Conservation (phyloP, 2,113 vertebrate genomes). For the Fregetta grallaria region DNA sequence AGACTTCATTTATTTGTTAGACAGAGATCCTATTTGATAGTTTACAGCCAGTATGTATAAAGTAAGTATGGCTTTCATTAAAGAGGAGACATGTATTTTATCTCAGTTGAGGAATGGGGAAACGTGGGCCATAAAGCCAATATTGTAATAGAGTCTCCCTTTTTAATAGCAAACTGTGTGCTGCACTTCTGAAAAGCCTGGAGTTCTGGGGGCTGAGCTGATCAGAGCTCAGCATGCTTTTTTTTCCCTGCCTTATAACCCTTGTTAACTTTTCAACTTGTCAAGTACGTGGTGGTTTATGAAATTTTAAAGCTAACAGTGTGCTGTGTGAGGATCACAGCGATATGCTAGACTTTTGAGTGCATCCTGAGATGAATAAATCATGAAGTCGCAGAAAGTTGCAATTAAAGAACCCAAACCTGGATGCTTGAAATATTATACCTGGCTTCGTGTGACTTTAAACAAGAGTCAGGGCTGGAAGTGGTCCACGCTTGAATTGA, state of each 20-base stretch:
- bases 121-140: conserved; percentile 18
- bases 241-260: conserved; percentile 1
- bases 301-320: conserved; percentile 65
- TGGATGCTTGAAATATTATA: neutral
- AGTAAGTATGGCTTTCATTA: conserved; percentile 36
- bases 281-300: conserved; percentile 50
- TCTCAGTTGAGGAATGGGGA: conserved; percentile 4
- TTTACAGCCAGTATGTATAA: neutral
- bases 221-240: conserved; percentile 15
- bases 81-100: conserved; percentile 1
- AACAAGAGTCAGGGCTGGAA: neutral
- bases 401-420: conserved; percentile 40
- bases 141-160: conserved; percentile 16
- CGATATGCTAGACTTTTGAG: conserved; percentile 21
- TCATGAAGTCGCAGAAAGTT: conserved; percentile 50
- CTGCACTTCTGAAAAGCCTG: conserved; percentile 2
- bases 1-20: neutral
- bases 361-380: conserved; percentile 66
- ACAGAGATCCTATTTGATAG: neutral
- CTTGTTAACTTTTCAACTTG: conserved; percentile 59
- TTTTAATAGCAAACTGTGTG: neutral
- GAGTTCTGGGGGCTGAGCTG: conserved; percentile 6
- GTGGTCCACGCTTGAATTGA: neutral
- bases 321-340: conserved; percentile 10
- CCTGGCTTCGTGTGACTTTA: neutral